phyloP scores from a whole-genome alignment of 2,888 invertebrate species.

The Sphaerophoria taeniata region DNA sequence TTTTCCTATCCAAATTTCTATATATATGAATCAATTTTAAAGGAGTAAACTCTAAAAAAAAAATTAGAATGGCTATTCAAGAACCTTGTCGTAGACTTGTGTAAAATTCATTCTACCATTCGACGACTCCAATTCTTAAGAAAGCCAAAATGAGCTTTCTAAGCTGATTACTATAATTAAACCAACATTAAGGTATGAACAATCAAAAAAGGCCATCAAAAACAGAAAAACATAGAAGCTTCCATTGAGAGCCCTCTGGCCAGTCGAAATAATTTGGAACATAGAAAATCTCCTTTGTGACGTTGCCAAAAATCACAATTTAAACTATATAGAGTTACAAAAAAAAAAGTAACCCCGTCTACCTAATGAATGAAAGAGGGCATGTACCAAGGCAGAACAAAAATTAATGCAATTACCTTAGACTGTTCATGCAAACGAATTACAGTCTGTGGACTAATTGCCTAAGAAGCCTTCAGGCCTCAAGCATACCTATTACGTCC shows the following conservation, averaged over 20 bases:
- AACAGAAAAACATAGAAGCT: constrained; percentile 3
- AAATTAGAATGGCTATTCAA: too few relatives aligned
- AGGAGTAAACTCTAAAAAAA: too few relatives aligned
- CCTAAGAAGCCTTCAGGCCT: constrained; percentile 64
- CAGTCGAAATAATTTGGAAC: not conserved
- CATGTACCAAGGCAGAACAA: constrained; percentile 47
- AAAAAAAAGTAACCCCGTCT: constrained; percentile 4
- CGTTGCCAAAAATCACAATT: constrained; percentile 48
- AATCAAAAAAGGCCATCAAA: not conserved
- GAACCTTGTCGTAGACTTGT: too few relatives aligned
- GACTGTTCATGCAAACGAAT: constrained; percentile 69
- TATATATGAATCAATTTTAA: too few relatives aligned
- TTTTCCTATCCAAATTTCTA: too few relatives aligned
- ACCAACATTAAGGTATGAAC: too few relatives aligned
- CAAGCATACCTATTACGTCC: constrained; percentile 20
- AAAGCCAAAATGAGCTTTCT: too few relatives aligned
- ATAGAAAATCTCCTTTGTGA: constrained; percentile 22
- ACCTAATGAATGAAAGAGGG: constrained; percentile 63
- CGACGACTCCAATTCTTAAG: too few relatives aligned
- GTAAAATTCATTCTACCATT: too few relatives aligned
- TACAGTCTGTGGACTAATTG: constrained; percentile 69
- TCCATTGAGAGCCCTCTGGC: constrained; percentile 1
- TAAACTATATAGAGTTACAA: constrained; percentile 48
- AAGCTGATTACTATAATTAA: too few relatives aligned
- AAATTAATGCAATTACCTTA: constrained; percentile 73